Percentiles rank a stretch among this genome's conserved stretches.
phyloP scores from a whole-genome alignment of 2,888 invertebrate genomes.

The Listrodromus nycthemerus region DNA sequence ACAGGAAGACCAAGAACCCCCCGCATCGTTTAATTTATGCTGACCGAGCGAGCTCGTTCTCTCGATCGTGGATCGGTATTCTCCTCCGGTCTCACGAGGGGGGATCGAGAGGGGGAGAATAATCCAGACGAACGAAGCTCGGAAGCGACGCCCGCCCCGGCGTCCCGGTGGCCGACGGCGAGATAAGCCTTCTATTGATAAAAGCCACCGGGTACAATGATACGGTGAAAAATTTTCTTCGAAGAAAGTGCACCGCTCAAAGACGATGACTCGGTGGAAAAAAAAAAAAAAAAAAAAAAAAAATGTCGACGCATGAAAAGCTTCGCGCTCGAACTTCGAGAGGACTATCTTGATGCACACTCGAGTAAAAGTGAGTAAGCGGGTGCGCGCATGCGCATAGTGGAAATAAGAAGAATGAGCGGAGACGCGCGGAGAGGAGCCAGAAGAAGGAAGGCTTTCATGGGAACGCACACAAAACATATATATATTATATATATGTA shows the following conservation, averaged over 20 bases:
- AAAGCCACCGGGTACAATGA: constrained; percentile 55
- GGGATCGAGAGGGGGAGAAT: background rate
- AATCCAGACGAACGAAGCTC: constrained; percentile 14
- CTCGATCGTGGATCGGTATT: constrained; percentile 9
- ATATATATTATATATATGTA: background rate
- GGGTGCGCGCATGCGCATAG: background rate
- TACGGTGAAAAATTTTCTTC: constrained; percentile 16
- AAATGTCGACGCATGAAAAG: constrained; percentile 31
- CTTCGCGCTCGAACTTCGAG: background rate
- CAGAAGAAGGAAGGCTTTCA: constrained; percentile 51
- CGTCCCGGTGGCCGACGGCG: constrained; percentile 9
- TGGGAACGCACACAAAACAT: constrained; percentile 56
- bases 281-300: constrained; percentile 39
- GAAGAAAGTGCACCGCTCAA: background rate
- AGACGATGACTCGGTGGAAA: constrained; percentile 23
- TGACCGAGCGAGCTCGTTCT: constrained; percentile 61
- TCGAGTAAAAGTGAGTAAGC: background rate
- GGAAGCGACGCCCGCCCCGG: constrained; percentile 1
- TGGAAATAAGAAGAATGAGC: constrained; percentile 8
- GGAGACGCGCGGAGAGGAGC: constrained; percentile 15
- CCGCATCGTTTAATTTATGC: constrained; percentile 77
- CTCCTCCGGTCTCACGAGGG: background rate
- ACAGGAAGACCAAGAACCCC: constrained; percentile 55
- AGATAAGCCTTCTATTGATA: constrained; percentile 3
- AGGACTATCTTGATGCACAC: background rate